A percentile compares a stretch with the other conserved stretches of the same genome.
phyloP scores from a whole-genome alignment of 2,797 vertebrate species.

The Tachyglossus aculeatus region DNA sequence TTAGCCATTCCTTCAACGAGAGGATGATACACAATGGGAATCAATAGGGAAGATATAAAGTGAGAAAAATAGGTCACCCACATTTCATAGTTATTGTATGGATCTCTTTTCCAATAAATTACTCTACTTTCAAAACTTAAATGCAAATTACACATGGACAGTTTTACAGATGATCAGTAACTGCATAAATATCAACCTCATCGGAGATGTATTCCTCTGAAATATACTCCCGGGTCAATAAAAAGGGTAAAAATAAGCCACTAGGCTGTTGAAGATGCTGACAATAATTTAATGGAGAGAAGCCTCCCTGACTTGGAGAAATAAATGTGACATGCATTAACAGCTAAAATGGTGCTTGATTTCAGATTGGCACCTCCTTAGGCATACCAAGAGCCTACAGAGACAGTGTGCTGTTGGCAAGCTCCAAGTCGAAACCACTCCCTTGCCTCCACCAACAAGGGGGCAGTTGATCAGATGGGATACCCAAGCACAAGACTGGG shows the following conservation, averaged over 20 bases:
- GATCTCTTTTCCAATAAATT: slow-evolving; percentile 42
- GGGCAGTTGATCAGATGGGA: too few species aligned
- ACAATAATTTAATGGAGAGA: slow-evolving; percentile 32
- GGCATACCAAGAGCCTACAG: too few species aligned
- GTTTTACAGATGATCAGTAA: slow-evolving; percentile 26
- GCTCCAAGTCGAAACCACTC: too few species aligned
- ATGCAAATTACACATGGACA: slow-evolving; percentile 29
- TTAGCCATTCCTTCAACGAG: slow-evolving; percentile 23
- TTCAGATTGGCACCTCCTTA: too few species aligned
- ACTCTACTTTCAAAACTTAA: slow-evolving; percentile 10
- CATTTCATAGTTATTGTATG: slow-evolving; percentile 43
- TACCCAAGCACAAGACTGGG: too few species aligned
- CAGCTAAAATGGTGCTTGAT: slow-evolving; percentile 40
- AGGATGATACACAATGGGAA: slow-evolving; percentile 27
- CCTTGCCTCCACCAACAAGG: too few species aligned
- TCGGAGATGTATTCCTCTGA: slow-evolving; percentile 26
- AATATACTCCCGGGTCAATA: slow-evolving; percentile 1
- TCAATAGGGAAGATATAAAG: slow-evolving; percentile 39
- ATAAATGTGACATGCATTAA: slow-evolving; percentile 37
- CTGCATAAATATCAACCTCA: slow-evolving; percentile 31
- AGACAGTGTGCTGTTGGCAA: too few species aligned
- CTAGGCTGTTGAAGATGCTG: slow-evolving; percentile 17
- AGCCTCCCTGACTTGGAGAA: slow-evolving; percentile 16
- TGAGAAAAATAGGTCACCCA: slow-evolving; percentile 34
- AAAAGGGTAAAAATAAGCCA: slow-evolving; percentile 50